phyloP scores from a whole-genome alignment of 2,888 invertebrate species.

The Ommatoiulus sabulosus region DNA sequence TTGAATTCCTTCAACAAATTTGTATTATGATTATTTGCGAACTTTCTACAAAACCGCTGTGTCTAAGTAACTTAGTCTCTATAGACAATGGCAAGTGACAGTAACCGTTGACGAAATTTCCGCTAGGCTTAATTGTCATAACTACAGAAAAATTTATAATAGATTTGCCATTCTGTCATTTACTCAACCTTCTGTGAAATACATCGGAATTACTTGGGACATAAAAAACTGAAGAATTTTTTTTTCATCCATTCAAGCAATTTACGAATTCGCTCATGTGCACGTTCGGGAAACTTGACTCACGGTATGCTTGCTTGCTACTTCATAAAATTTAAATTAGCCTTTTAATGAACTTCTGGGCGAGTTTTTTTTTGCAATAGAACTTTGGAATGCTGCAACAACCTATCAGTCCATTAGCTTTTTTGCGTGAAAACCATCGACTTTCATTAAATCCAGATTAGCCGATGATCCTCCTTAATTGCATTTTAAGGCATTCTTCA shows the following conservation, averaged over 20 bases:
- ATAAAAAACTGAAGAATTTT: not conserved
- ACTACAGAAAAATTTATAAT: too few relatives aligned
- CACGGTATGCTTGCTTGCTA: not conserved
- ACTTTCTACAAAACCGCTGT: too few relatives aligned
- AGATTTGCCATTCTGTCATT: not conserved
- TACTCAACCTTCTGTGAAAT: not conserved
- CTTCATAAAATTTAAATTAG: constrained; percentile 30
- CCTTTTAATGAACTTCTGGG: not conserved
- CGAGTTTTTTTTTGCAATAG: not conserved
- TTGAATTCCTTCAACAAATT: too few relatives aligned
- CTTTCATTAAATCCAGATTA: constrained; percentile 35
- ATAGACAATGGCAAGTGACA: too few relatives aligned
- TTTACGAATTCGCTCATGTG: not conserved
- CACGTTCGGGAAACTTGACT: not conserved
- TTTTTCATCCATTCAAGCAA: not conserved
- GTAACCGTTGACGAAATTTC: too few relatives aligned
- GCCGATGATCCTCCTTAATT: not conserved
- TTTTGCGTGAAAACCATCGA: constrained; percentile 14
- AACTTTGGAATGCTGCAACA: not conserved
- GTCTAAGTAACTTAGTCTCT: too few relatives aligned
- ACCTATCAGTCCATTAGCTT: constrained; percentile 18
- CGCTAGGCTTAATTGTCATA: too few relatives aligned
- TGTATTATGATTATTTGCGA: too few relatives aligned
- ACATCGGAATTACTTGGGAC: not conserved
- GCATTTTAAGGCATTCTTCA: not conserved